These are phyloP conservation scores for Yponomeuta plumbellus DNA, from an alignment of 2,888 invertebrate species.

Conservation along the genomic window DNA sequence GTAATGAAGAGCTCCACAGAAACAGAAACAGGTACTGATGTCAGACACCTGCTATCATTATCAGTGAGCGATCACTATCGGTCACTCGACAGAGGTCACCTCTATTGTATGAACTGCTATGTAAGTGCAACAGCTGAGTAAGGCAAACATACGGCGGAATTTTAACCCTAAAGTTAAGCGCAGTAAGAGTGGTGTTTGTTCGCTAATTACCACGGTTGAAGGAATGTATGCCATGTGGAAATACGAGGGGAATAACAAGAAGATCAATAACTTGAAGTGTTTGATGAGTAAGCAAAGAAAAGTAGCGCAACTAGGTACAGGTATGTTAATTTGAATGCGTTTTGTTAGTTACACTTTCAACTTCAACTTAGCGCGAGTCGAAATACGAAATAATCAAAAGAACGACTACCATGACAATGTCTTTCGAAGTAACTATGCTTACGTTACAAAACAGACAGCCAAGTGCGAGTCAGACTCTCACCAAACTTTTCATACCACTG, in stretches of 20 bases:
- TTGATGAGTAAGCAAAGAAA: neutral
- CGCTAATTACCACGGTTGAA: neutral
- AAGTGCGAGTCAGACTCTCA: no score
- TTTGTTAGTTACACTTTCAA: conserved; percentile 1
- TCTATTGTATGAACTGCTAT: conserved; percentile 20
- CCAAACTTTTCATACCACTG: no score
- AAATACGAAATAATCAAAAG: neutral
- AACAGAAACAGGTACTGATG: neutral
- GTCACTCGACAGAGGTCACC: conserved; percentile 36
- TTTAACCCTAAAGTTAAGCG: neutral
- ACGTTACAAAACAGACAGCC: no score
- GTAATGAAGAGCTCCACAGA: no score
- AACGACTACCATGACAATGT: neutral
- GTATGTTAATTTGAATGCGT: neutral
- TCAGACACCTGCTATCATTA: conserved; percentile 7
- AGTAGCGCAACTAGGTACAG: neutral
- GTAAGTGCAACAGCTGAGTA: neutral
- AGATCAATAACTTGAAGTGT: neutral
- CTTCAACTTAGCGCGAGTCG: neutral
- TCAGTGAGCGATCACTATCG: conserved; percentile 30
- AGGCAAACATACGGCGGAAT: neutral
- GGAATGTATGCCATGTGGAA: neutral
- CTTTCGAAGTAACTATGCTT: neutral
- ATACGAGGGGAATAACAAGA: neutral
- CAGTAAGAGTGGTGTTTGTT: neutral